phyloP scores from a whole-genome alignment of 2,113 vertebrate species.

The Lepus timidus region DNA sequence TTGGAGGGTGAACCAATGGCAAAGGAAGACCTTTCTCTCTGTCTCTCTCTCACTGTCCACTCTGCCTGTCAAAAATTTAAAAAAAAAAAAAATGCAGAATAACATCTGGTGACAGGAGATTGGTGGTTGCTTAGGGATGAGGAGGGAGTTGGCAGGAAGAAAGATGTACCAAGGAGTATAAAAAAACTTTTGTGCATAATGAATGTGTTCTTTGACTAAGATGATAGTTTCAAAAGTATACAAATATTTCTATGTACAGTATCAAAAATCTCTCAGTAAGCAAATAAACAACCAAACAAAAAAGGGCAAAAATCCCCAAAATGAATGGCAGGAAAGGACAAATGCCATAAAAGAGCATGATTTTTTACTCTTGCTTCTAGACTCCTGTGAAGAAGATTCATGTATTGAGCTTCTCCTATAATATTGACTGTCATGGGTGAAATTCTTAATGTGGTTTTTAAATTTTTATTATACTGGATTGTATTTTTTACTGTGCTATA shows the following conservation, averaged over 20 bases:
- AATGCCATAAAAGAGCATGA: background rate
- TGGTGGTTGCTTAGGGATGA: background rate
- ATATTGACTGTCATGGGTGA: background rate
- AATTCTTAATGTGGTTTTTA: background rate
- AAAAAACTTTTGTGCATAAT: background rate
- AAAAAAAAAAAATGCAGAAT: constrained; percentile 39
- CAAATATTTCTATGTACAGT: background rate
- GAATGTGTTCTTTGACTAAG: background rate
- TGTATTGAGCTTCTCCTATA: background rate
- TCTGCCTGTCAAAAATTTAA: no score
- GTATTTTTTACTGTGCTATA: no score
- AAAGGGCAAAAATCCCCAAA: no score
- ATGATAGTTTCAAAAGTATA: background rate
- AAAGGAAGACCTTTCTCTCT: no score
- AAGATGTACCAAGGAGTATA: background rate
- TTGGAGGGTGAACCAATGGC: no score
- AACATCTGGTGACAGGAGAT: background rate
- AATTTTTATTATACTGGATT: background rate
- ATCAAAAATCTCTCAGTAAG: background rate
- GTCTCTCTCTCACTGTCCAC: no score
- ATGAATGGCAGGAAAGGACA: no score
- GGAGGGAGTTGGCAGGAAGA: background rate
- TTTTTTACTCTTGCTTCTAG: background rate
- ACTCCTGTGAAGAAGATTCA: background rate
- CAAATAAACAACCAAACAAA: background rate